Base-by-base conservation (phyloP, 1,140 invertebrate species). In the Thaumetopoea pityocampa region DNA sequence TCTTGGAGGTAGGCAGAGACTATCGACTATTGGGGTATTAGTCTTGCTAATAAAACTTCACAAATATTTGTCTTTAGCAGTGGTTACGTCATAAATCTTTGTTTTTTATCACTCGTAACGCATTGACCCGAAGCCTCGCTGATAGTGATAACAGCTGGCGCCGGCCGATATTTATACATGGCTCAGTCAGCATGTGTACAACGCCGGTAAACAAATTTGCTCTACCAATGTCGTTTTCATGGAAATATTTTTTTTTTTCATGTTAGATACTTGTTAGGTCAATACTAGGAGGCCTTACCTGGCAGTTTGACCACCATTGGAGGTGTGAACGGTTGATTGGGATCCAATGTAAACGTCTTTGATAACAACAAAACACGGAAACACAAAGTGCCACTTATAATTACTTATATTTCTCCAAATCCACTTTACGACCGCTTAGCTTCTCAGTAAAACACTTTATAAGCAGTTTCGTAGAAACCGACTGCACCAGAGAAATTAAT, bases 271-370 rank as follows among this genome's bases (percentile, higher is more conserved):
- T n/a, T n/a, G n/a, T 26, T 20, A 30, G 6, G 6, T 14, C 12
- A 24, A 24, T 23, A n/a, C 16, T 19, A 24, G 11, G 12, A 36
- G 9, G 33, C 46, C 76, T 78, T 48, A 83, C 79, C 79, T 83
- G 79, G 79, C 69, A 82, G 67, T 65, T 78, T 82, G 47, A 80
- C 79, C 79, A 83, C 79, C 79, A 83, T 83, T 77, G 68, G 68
- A 79, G 79, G 79, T 69, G 67, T 61, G 50, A 56, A 50, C 20
- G 61, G 63, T 44, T 67, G 58, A 50, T 83, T 77, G 79, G 79
- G 79, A 83, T 83, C 79, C 79, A 83, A 83, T 77, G 67, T 83
- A 80, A 73, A 77, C 67, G 76, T 56, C 56, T 70, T 69, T 42
- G 35, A 15, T 61, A 55, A 57, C 67, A 70, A 64, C 60, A 60